phyloP scores from a whole-genome alignment of 2,888 invertebrate genomes.

The Tachina grossa region DNA sequence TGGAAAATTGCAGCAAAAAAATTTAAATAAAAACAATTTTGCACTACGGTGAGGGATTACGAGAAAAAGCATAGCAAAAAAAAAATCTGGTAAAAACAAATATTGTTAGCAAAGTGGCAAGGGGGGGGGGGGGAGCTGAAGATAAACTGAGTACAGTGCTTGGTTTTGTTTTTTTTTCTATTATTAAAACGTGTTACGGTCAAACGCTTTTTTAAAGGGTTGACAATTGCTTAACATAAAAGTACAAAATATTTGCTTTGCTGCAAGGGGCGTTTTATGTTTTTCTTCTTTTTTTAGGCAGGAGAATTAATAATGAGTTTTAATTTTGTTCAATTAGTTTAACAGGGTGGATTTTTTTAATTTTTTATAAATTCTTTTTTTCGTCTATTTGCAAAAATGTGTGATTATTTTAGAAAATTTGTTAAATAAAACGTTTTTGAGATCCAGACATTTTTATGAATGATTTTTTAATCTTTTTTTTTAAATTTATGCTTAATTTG shows the following conservation, averaged over 20 bases:
- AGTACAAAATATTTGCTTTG: background rate
- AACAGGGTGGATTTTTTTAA: background rate
- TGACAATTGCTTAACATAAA: conserved; percentile 47
- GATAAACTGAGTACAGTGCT: background rate
- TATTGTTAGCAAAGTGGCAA: background rate
- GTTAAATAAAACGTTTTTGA: no score
- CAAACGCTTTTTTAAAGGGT: conserved; percentile 67
- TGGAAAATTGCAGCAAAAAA: conserved; percentile 66
- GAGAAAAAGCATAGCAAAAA: background rate
- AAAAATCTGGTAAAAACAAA: conserved; percentile 38
- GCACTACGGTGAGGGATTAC: conserved; percentile 48
- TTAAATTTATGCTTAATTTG: no score
- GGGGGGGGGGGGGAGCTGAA: background rate
- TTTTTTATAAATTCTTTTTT: background rate
- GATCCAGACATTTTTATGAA: no score
- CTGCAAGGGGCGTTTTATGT: background rate
- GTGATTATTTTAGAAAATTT: no score
- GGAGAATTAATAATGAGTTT: conserved; percentile 34
- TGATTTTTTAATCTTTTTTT: no score
- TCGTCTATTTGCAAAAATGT: no score
- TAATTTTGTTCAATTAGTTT: conserved; percentile 33
- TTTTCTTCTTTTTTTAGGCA: conserved; percentile 22
- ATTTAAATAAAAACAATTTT: conserved; percentile 43
- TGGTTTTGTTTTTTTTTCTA: background rate
- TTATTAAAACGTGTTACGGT: conserved; percentile 66